phyloP scores from a whole-genome alignment of 2,113 vertebrate genomes.

The Bubalus kerabau region DNA sequence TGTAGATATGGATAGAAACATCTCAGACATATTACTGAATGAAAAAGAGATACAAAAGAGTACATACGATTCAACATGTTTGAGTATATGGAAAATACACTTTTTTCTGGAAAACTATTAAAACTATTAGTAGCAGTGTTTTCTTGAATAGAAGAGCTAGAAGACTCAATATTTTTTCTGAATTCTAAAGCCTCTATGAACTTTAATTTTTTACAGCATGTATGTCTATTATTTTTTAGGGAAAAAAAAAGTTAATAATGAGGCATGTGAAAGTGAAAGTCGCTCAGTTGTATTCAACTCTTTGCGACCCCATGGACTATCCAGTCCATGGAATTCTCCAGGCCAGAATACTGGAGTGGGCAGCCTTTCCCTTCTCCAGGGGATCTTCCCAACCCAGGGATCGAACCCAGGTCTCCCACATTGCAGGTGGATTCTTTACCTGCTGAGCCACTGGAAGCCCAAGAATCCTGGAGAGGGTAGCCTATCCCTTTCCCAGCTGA shows the following conservation, averaged over 20 bases:
- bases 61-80: neutral
- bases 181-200: neutral
- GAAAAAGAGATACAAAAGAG: neutral
- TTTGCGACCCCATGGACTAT: neutral
- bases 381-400: neutral
- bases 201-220: neutral
- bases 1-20: neutral
- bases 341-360: neutral
- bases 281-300: rapidly evolving
- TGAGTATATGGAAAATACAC: neutral
- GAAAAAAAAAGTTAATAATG: neutral
- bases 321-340: neutral
- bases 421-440: neutral
- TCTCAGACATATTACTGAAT: neutral
- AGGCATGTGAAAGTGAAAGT: neutral
- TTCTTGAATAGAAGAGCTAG: neutral
- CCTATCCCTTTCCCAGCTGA: neutral
- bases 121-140: neutral
- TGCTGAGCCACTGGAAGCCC: neutral
- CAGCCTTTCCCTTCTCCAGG: neutral
- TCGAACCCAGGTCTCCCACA: neutral
- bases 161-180: neutral
- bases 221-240: neutral
- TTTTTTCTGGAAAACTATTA: neutral
- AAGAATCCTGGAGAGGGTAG: neutral